These are phyloP conservation scores for Pachycephus smyrnensis DNA, from an alignment of 2,888 invertebrate species.

Conservation along the genomic window DNA sequence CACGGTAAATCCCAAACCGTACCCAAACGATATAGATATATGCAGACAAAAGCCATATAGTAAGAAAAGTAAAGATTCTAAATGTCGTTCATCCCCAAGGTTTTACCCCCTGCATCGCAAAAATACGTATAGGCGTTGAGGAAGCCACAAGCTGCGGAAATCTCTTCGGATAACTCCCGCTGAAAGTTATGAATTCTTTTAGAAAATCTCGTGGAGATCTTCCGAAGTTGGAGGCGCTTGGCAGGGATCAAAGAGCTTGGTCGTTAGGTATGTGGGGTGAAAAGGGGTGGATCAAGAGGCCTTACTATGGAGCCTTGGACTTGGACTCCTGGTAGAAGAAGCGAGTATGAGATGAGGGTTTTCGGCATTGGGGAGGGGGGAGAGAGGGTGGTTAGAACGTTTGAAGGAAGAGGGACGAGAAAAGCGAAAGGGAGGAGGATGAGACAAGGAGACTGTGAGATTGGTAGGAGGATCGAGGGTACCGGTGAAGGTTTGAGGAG, in stretches of 20 bases:
- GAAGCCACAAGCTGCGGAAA: conserved; percentile 28
- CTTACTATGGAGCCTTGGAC: conserved; percentile 54
- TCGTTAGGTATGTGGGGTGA: conserved; percentile 31
- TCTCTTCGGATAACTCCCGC: conserved; percentile 40
- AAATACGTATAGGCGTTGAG: not conserved
- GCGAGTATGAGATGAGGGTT: conserved; percentile 40
- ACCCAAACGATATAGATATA: not conserved
- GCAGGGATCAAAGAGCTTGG: conserved; percentile 41
- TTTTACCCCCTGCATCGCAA: not conserved
- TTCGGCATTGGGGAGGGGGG: conserved; percentile 31
- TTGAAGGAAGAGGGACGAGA: conserved; percentile 23
- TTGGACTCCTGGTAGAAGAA: conserved; percentile 32
- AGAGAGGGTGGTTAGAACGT: conserved; percentile 16
- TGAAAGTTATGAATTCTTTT: conserved; percentile 63
- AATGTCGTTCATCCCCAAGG: not conserved
- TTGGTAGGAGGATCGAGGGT: conserved; percentile 31
- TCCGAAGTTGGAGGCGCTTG: conserved; percentile 53
- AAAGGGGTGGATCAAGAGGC: conserved; percentile 62
- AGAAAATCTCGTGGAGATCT: conserved; percentile 52
- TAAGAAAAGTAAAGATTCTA: not conserved
- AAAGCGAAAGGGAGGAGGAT: conserved; percentile 26
- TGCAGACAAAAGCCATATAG: not conserved
- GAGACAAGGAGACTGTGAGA: conserved; percentile 24
- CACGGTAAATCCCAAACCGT: not conserved
- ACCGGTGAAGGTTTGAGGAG: conserved; percentile 34